Base-by-base conservation (phyloP, 1,140 invertebrate genomes). In the Galleria mellonella region DNA sequence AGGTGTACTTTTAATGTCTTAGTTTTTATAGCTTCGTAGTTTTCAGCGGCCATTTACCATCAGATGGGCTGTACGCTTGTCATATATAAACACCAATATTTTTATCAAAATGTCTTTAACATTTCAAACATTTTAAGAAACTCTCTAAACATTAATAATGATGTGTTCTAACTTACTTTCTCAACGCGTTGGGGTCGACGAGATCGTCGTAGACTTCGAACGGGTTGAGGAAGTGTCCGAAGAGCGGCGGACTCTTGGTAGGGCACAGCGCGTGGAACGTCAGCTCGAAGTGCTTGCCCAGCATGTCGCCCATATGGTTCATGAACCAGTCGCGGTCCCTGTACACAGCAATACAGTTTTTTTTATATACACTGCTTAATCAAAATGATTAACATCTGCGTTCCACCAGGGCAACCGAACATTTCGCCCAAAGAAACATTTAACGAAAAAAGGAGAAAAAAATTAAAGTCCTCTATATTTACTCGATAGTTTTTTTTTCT, bases 251-350 rank as follows among this genome's bases (percentile, higher is more conserved):
- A 32, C 89, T 86, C 69, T 92, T 93, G 64, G 91, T 90, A 0
- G 92, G 93, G 62, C 94, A 96, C n/a, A 96, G 83, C 51, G 89
- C 91, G 68, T 93, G 89, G 67, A 93, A 93, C 0, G 93, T 94
- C 61, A 91, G 66, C 59, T 96, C 94, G 71, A 95, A 94, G 73
- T 93, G 83, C 51, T 88, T 88, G 0, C 91, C 93, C 4, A 96
- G 78, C 58, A 92, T 91, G 32, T 92, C 91, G 43, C 90, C 89
- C 35, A 96, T 77, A 42, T 92, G 88, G 41, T 83, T 86, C 35
- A 91, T 72, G 84, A 96, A 96, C 89, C 91, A 92, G 39, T 93
- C 91, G 33, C 88, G 88, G 71, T 97, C 94, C 11, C 90, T 92
- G 41, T 0, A n/a, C 5, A 13, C 33, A 41, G 29, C 27, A 23